Evolutionary conservation across 2,888 invertebrate genomes (phyloP).

Genomic region (Shargacucullia verbasci): DNA sequence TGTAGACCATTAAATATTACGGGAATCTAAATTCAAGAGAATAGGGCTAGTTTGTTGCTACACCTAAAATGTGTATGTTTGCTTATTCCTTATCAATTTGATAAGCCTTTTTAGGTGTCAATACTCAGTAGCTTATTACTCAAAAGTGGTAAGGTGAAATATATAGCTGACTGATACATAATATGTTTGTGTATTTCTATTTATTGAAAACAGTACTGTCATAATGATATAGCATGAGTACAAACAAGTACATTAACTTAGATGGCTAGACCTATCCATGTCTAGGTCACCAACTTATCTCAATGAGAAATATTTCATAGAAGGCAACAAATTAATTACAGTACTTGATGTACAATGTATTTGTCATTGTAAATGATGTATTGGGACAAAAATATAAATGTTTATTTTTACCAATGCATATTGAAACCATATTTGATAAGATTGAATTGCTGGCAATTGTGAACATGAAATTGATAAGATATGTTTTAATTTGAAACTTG

Average conservation of each 20-base stretch:
- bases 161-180: background rate
- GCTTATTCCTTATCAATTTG: background rate
- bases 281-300: constrained; percentile 44
- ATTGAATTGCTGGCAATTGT: constrained; percentile 52
- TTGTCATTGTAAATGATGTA: constrained; percentile 16
- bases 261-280: constrained; percentile 18
- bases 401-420: constrained; percentile 31
- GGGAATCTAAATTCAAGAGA: background rate
- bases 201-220: constrained; percentile 3
- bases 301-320: constrained; percentile 3
- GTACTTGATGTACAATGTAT: constrained; percentile 20
- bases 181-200: background rate
- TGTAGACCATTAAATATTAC: background rate
- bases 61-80: background rate
- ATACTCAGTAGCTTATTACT: background rate
- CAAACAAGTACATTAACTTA: constrained; percentile 15
- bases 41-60: background rate
- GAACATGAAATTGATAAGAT: constrained; percentile 58
- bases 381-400: constrained; percentile 19
- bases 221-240: background rate
- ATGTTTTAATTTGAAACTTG: constrained; percentile 47
- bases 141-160: background rate
- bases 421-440: constrained; percentile 58
- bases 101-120: background rate
- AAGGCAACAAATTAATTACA: constrained; percentile 7